Conservation (phyloP, 2,113 vertebrate species). For the Cyanoramphus novaezelandiae region DNA sequence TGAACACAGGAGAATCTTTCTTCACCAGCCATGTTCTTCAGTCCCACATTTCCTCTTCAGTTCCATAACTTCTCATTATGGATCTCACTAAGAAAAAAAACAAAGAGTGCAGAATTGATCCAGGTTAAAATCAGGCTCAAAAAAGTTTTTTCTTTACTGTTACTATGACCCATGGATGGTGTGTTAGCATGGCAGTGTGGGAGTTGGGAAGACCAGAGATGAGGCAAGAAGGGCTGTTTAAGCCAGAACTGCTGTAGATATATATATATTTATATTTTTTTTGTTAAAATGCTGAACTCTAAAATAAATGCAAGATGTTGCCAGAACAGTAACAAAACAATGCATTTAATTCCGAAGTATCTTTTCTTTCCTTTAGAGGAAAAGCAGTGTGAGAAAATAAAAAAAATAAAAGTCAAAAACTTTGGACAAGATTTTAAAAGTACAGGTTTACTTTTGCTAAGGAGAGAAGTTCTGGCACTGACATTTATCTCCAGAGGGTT, state of each 20-base stretch:
- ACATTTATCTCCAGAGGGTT: constrained; percentile 39
- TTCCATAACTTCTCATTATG: not conserved
- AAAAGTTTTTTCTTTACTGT: not conserved
- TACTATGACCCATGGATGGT: not conserved
- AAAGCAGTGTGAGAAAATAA: not conserved
- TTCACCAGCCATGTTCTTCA: not conserved
- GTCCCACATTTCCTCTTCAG: not conserved
- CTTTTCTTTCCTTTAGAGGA: not conserved
- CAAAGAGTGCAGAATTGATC: not conserved
- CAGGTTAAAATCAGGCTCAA: not conserved
- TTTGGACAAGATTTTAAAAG: not conserved
- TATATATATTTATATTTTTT: not conserved
- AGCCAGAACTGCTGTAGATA: not conserved
- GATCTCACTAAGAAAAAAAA: not conserved
- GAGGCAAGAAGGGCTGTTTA: not conserved
- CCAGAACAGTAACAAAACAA: not conserved
- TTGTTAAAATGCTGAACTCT: not conserved
- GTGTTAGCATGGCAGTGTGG: not conserved
- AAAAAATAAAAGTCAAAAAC: not conserved
- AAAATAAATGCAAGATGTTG: not conserved
- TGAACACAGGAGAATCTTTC: not conserved
- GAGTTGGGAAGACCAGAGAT: not conserved
- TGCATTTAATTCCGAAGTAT: not conserved
- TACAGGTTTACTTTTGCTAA: not conserved
- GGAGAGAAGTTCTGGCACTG: constrained; percentile 19